Evolutionary conservation across 1,140 invertebrate genomes (phyloP).

Genomic region (Heliconius himera): DNA sequence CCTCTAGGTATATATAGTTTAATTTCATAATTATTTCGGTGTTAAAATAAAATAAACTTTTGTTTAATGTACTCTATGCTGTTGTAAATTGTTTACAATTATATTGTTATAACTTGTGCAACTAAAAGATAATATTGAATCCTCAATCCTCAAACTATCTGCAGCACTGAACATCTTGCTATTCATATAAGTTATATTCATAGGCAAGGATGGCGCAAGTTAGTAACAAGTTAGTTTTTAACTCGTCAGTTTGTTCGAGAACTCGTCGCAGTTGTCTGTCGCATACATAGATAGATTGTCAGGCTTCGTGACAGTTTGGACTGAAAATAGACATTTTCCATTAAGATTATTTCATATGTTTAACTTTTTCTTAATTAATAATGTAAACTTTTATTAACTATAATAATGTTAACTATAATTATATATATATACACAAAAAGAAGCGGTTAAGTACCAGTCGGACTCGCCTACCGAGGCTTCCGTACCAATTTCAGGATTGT

Average conservation of each 20-base stretch:
- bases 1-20: too few relatives aligned
- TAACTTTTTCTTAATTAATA: too few relatives aligned
- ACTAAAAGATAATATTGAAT: constrained; percentile 11
- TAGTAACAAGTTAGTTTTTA: constrained; percentile 36
- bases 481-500: too few relatives aligned
- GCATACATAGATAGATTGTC: constrained; percentile 19
- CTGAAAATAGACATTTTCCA: background rate
- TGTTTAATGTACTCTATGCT: too few relatives aligned
- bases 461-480: too few relatives aligned
- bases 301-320: constrained; percentile 17
- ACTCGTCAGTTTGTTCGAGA: constrained; percentile 31
- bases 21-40: too few relatives aligned
- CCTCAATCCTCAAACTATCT: background rate
- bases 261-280: constrained; percentile 18
- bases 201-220: constrained; percentile 27
- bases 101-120: background rate
- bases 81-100: background rate
- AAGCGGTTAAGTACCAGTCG: too few relatives aligned
- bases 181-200: constrained; percentile 30
- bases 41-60: too few relatives aligned
- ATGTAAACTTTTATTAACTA: too few relatives aligned
- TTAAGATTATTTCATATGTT: background rate
- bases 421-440: too few relatives aligned
- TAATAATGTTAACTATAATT: too few relatives aligned
- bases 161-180: constrained; percentile 19